Evolutionary conservation across 2,797 vertebrate species (phyloP).

Genomic region (Urocyon cinereoargenteus): DNA sequence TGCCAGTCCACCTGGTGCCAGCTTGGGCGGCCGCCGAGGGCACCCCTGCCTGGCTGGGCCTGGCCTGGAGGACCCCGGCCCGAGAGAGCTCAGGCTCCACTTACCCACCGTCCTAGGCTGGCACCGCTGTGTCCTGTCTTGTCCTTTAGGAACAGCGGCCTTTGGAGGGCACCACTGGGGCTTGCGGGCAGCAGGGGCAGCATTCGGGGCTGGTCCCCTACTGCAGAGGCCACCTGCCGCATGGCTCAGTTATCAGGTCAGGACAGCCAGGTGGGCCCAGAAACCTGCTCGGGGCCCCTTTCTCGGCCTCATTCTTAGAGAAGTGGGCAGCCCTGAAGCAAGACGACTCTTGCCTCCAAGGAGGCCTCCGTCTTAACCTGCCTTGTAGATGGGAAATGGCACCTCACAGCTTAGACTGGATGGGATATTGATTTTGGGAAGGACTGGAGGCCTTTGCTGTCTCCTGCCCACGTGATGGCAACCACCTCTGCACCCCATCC

Average conservation of each 20-base stretch:
- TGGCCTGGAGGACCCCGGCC: neutral
- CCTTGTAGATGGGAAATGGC: neutral
- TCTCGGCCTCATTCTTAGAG: neutral
- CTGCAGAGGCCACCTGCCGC: too few species aligned
- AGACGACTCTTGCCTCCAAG: neutral
- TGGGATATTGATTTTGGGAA: neutral
- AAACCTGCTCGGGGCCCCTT: neutral
- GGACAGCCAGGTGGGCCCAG: neutral
- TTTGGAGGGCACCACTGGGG: neutral
- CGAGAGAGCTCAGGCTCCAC: neutral
- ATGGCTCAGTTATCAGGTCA: neutral
- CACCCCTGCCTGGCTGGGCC: neutral
- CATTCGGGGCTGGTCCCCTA: neutral
- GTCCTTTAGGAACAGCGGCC: neutral
- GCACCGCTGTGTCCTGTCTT: neutral
- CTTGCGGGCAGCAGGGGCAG: neutral
- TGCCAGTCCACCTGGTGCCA: neutral
- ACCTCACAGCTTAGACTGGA: neutral
- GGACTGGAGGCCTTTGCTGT: neutral
- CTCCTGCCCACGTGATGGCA: neutral
- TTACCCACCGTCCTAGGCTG: neutral
- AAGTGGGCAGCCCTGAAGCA: neutral
- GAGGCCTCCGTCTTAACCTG: neutral
- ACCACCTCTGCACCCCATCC: rapidly evolving
- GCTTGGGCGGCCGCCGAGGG: neutral